Evolutionary conservation across 2,113 vertebrate species (phyloP), one percentile per base, ranked within the genome.

Genomic region (Phyllopteryx taeniolatus): DNA sequence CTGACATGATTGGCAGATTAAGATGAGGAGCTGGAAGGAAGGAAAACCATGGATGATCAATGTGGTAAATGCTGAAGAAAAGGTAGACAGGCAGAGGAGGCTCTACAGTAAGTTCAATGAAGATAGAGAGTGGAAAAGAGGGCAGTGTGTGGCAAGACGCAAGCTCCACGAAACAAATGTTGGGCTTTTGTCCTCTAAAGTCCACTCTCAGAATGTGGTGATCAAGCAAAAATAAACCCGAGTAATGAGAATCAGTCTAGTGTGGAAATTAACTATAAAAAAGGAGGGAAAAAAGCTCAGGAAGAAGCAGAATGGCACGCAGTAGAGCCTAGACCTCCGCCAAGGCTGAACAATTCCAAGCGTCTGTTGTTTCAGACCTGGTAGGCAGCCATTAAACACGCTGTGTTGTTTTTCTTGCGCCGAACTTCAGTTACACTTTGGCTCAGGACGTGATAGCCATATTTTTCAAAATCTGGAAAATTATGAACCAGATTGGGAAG

Each of bases 181-280:
- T 12, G 2, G 42, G n/a, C 43, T 47, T 66, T 66, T 66, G 64
- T 66, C 64, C 64, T 66, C 64, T 49, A 66, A 66, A 66, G 64
- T 66, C 44, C 5, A n/a, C 64, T 31, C 44, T 49, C 22, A 47
- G 44, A 49, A 66, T 66, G 44, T 66, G 64, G 64, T 66, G 64
- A 66, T 66, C 64, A 66, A 66, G 64, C 64, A 66, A 66, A 66
- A 66, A 66, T 66, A 66, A 66, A 66, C 64, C 64, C 47, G 64
- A 66, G 64, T 66, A 66, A 66, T 66, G 64, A 66, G 64, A 66
- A 66, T 66, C 44, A 27, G 22, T 66, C 43, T 47, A 66, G 64
- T 66, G 64, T 66, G 64, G 64, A 66, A 66, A 66, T 66, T 47
- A 66, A 66, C 64, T 66, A 66, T 47, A 63, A 66, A 66, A 66